These are phyloP conservation scores for Glossophaga mutica DNA, from an alignment of 2,797 vertebrate genomes.

Conservation along the genomic window DNA sequence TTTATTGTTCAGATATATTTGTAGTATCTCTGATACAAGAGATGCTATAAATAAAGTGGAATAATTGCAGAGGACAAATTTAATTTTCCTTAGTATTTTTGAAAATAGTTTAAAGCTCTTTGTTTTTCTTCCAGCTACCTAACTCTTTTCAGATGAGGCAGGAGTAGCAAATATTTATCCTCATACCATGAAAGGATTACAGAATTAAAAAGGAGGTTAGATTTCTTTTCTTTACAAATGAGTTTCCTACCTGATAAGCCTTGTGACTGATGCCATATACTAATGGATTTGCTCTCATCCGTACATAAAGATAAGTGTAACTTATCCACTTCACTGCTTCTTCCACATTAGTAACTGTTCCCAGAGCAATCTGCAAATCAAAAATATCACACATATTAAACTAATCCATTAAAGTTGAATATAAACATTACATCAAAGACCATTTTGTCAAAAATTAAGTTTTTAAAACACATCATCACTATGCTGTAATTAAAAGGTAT, in stretches of 20 bases:
- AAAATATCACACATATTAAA: constrained; percentile 74
- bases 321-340: constrained; percentile 99
- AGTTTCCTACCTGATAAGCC: constrained; percentile 91
- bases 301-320: constrained; percentile 98
- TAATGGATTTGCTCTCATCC: constrained; percentile 98
- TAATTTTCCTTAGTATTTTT: constrained; percentile 64
- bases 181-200: constrained; percentile 80
- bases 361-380: constrained; percentile 90
- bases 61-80: constrained; percentile 58
- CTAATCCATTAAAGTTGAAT: constrained; percentile 56
- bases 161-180: constrained; percentile 83
- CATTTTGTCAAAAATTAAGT: constrained; percentile 33
- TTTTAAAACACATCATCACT: background rate
- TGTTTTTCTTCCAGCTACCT: constrained; percentile 70
- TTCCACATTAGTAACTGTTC: constrained; percentile 97
- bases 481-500: background rate
- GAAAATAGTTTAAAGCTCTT: constrained; percentile 68
- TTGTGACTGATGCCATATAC: constrained; percentile 97
- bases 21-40: background rate
- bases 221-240: constrained; percentile 69
- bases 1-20: background rate
- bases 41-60: background rate
- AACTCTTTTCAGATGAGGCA: constrained; percentile 78
- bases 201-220: constrained; percentile 70
- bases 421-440: constrained; percentile 52